phyloP scores from a whole-genome alignment of 1,140 invertebrate genomes.

The Apis cerana region DNA sequence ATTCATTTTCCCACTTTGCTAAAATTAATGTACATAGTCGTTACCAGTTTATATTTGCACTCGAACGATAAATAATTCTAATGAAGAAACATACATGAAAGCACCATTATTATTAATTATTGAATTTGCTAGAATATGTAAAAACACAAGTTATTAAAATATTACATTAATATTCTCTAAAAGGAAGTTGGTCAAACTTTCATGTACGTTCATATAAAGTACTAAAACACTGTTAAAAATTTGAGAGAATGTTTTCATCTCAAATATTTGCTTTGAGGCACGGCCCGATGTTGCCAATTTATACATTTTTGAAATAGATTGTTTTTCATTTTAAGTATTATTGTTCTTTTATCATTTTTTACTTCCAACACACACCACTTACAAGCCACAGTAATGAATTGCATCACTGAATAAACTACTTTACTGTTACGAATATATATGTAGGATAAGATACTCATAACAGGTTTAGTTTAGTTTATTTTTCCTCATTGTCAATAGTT shows the following conservation, averaged over 20 bases:
- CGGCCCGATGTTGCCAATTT: conserved; percentile 41
- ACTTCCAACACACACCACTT: conserved; percentile 24
- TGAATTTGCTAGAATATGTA: conserved; percentile 15
- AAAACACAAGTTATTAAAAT: conserved; percentile 33
- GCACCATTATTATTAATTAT: conserved; percentile 17
- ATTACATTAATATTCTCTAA: conserved; percentile 19
- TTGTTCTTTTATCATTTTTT: conserved; percentile 20
- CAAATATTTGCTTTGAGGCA: conserved; percentile 38
- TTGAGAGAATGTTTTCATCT: conserved; percentile 50
- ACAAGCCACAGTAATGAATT: conserved; percentile 28
- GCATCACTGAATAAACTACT: conserved; percentile 25
- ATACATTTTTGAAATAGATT: conserved; percentile 49
- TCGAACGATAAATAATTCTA: conserved; percentile 57
- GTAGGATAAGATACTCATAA: conserved; percentile 6
- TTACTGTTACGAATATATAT: conserved; percentile 12
- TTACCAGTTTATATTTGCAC: conserved; percentile 49
- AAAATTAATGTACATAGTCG: conserved; percentile 31
- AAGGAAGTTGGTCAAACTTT: conserved; percentile 49
- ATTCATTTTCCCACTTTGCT: conserved; percentile 59
- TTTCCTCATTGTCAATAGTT: conserved; percentile 21
- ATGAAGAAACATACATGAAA: conserved; percentile 57
- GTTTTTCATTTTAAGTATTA: conserved; percentile 22
- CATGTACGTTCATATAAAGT: conserved; percentile 53
- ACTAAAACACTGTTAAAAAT: conserved; percentile 62
- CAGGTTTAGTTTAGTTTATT: conserved; percentile 27